Conservation (phyloP, 2,888 invertebrate genomes). For the Lepidonotus clava region DNA sequence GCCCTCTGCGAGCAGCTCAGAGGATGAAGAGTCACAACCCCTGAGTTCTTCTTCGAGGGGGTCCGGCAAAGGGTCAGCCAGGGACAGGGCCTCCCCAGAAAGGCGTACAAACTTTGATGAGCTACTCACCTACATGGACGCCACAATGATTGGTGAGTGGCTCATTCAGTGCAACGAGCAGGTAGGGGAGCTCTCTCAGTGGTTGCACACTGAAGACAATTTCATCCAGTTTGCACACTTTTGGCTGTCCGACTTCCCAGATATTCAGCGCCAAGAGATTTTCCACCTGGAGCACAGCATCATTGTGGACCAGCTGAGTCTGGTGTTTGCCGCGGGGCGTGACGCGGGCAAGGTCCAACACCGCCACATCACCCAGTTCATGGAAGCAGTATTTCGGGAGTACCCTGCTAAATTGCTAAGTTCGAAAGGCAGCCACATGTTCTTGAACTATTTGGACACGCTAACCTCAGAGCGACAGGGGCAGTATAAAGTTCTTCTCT, state of each 20-base stretch:
- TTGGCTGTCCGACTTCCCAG: constrained; percentile 77
- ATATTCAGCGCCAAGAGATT: constrained; percentile 75
- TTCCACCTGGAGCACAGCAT: constrained; percentile 77
- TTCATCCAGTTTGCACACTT: constrained; percentile 79
- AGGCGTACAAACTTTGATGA: constrained; percentile 74
- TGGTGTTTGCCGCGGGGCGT: constrained; percentile 76
- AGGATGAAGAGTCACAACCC: background rate
- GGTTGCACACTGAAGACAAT: constrained; percentile 72
- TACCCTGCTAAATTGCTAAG: constrained; percentile 76
- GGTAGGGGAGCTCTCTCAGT: constrained; percentile 72
- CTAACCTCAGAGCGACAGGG: constrained; percentile 73
- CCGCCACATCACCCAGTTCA: constrained; percentile 71
- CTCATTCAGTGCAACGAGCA: constrained; percentile 72
- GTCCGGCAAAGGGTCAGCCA: background rate
- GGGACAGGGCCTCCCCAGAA: background rate
- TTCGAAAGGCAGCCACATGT: constrained; percentile 73
- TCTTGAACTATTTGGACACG: constrained; percentile 77
- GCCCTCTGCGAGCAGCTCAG: background rate
- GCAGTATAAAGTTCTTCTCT: constrained; percentile 74
- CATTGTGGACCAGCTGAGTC: constrained; percentile 74
- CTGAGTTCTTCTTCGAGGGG: background rate
- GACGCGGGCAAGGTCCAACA: constrained; percentile 71
- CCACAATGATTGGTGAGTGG: constrained; percentile 77
- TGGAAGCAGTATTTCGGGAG: constrained; percentile 76
- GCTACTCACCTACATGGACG: constrained; percentile 77